Base-by-base conservation (phyloP, 2,797 vertebrate genomes). In the Gymnoscopelus microlampas region DNA sequence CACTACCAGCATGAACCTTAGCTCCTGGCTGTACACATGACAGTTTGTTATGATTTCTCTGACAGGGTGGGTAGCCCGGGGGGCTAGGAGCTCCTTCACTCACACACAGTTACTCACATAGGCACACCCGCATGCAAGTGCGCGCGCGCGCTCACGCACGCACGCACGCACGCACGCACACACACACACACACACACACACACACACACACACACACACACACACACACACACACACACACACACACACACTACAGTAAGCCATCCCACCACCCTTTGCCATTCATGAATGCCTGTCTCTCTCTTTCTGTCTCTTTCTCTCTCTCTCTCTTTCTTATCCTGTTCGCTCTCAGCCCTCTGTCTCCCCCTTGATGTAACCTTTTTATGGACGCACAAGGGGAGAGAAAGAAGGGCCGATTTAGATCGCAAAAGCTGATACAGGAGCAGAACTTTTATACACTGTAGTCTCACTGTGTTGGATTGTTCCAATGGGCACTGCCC, bases 31-130 rank as follows among this genome's bases (percentile, higher is more conserved):
- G 81, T 86, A 83, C 79, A 84, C 39, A 88, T 93, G 92, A 93
- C 90, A 94, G 83, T 82, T 88, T 91, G 84, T 88, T 91, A 90
- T 92, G 92, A 91, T 94, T 80, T 91, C 74, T 80, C 70, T 93
- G 91, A 94, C 90, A 93, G 87, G 83, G 92, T 83, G 85, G 87
- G 77, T 75, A 87, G 92, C 89, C 89, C 77, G 4, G 26, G 82
- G 88, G 85, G 88, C 66, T 68, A 47, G 10, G 75, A 67, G 53
- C 74, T 82, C 59, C 56, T 0, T 72, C 60, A 68, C 62, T 61
- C 67, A 60, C 64, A 55, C 65, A 55, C 65, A 35, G 39, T 48
- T 55, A 76, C 63, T 63, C 32, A 63, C 53, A 63, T 6, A 66
- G 29, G 53, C 5, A 53, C 57, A 51, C 19, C 13, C 44, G 49